These are phyloP conservation scores for Lycocerus yunnanus DNA, from an alignment of 2,888 invertebrate genomes.

Conservation along the genomic window DNA sequence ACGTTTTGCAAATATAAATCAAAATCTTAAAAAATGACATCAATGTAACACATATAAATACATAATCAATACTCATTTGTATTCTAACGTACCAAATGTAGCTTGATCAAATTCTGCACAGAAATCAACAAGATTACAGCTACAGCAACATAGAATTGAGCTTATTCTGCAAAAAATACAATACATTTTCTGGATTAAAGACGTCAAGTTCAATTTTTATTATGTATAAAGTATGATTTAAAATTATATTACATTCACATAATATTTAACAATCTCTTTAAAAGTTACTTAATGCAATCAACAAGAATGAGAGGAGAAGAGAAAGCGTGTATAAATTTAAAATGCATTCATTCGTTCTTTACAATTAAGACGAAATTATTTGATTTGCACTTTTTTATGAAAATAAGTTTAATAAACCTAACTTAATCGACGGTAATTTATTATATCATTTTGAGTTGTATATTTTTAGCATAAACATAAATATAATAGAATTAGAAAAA, in stretches of 20 bases:
- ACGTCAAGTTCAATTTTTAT: constrained; percentile 17
- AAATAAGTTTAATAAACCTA: not conserved
- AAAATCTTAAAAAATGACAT: constrained; percentile 12
- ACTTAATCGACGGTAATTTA: not conserved
- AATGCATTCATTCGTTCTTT: not conserved
- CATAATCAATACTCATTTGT: constrained; percentile 20
- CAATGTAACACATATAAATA: constrained; percentile 11
- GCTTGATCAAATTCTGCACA: constrained; percentile 18
- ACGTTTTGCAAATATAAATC: constrained; percentile 1
- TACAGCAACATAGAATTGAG: constrained; percentile 10
- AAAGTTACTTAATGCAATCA: not conserved
- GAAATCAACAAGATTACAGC: constrained; percentile 23
- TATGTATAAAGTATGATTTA: constrained; percentile 25
- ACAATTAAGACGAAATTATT: not conserved
- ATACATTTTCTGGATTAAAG: constrained; percentile 19
- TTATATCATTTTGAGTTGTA: not conserved
- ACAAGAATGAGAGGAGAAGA: not conserved
- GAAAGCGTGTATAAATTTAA: not conserved
- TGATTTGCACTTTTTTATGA: not conserved
- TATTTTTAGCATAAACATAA: not conserved
- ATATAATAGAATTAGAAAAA: not conserved
- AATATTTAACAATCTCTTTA: not conserved
- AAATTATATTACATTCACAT: not conserved
- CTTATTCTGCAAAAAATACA: constrained; percentile 19
- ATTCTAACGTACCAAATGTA: constrained; percentile 19